phyloP scores from a whole-genome alignment of 2,113 vertebrate species.

The Nothoprocta pentlandii region DNA sequence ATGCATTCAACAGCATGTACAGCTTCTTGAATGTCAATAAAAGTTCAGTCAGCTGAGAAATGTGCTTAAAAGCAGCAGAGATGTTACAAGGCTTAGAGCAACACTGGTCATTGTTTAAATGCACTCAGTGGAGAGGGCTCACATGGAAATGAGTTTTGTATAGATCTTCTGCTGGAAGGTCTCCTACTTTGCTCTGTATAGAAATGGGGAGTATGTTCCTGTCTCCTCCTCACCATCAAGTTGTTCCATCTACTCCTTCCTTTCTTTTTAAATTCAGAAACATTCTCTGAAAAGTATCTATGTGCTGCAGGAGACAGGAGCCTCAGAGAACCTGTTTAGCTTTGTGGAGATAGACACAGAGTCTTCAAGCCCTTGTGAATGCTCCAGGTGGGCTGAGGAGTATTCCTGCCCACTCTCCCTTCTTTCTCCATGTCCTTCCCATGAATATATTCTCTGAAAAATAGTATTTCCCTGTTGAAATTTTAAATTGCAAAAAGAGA shows the following conservation, averaged over 20 bases:
- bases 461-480: neutral
- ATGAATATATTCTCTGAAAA: neutral
- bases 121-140: neutral
- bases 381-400: neutral
- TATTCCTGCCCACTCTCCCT: neutral
- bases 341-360: neutral
- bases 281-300: neutral
- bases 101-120: neutral
- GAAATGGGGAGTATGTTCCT: neutral
- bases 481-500: neutral
- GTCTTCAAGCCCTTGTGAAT: neutral
- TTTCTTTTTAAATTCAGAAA: neutral
- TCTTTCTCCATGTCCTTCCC: neutral
- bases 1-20: neutral
- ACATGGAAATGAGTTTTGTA: rapidly evolving
- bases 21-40: neutral
- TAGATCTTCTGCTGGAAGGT: neutral
- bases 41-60: neutral
- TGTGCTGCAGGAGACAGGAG: neutral
- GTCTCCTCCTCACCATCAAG: neutral
- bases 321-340: neutral
- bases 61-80: neutral
- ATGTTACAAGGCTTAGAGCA: neutral
- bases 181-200: neutral
- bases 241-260: neutral